Percentiles rank a stretch among this genome's conserved stretches.
phyloP scores from a whole-genome alignment of 2,888 invertebrate species.

The Drosophila prostipennis region DNA sequence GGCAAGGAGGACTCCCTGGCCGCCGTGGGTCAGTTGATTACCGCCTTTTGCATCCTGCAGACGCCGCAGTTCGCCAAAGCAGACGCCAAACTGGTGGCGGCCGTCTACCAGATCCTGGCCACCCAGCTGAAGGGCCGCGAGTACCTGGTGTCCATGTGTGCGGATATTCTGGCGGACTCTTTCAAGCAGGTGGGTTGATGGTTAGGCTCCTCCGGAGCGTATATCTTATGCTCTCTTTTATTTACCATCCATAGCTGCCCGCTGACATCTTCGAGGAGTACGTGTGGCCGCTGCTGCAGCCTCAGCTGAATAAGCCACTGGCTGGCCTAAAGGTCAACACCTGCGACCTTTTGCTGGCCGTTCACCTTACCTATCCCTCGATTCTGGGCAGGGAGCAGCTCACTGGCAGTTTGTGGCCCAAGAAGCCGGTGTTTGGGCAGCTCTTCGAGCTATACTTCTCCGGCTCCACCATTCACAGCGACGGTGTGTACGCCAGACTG shows the following conservation, averaged over 20 bases:
- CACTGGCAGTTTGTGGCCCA: constrained; percentile 44
- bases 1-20: constrained; percentile 63
- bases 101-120: constrained; percentile 47
- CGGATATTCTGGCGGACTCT: constrained; percentile 39
- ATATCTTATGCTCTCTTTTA: background rate
- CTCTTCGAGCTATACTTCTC: constrained; percentile 52
- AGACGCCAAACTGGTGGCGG: constrained; percentile 15
- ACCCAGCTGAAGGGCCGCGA: constrained; percentile 55
- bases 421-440: constrained; percentile 34
- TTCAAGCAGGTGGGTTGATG: constrained; percentile 42
- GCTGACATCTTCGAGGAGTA: constrained; percentile 22
- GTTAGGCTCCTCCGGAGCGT: background rate
- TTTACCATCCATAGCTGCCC: background rate
- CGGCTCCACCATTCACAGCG: constrained; percentile 18
- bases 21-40: constrained; percentile 58
- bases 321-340: constrained; percentile 17
- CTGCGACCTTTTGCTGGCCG: constrained; percentile 48
- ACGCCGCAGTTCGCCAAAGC: constrained; percentile 30
- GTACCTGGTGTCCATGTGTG: constrained; percentile 46
- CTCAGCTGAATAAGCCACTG: constrained; percentile 41
- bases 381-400: constrained; percentile 33
- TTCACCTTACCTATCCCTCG: constrained; percentile 42
- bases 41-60: constrained; percentile 36
- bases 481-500: constrained; percentile 27
- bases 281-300: constrained; percentile 53